Base-by-base conservation (phyloP, 2,888 invertebrate genomes). In the Stenurella melanura region DNA sequence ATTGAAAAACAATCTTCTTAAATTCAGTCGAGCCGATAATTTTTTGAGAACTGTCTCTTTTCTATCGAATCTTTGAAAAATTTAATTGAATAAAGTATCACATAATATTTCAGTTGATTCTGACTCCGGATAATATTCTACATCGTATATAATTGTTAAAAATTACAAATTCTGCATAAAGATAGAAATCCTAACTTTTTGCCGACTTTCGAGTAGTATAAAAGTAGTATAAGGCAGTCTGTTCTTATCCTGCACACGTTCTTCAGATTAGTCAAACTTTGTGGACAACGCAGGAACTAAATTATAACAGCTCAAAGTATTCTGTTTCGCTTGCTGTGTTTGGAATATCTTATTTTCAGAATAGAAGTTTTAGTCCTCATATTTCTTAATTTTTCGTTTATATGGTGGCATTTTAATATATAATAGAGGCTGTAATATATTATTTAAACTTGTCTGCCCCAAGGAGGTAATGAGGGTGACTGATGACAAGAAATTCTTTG, bases 241-340 rank as follows among this genome's bases (percentile, higher is more conserved):
- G 26, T 80, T 78, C 30, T 77, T 78, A 84, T 82, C 77, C 85
- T 61, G 75, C 57, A 80, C 87, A 87, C 87, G 86, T 87, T 73
- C 73, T 61, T 71, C 77, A 86, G 86, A 87, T 87, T 86, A 87
- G 85, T 87, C 86, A 86, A 85, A 86, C 83, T 86, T 83, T 84
- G 81, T 80, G 83, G 84, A 84, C 83, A 83, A 82, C 74, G 77
- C 78, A 81, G 77, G 74, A 86, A 86, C 85, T 85, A 85, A 86
- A 85, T 86, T 86, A 85, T 85, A 85, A 85, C 84, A 83, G 81
- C 83, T 81, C 78, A 83, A 86, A 85, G 84, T 86, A 86, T 86
- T 82, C 76, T 77, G 82, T 82, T 83, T 75, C 82, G 56, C 57
- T 68, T 77, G 79, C 42, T 71, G 71, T 60, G 66, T 58, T 50